These are phyloP conservation scores for Aurelia aurita DNA, from an alignment of 30 jellyfish, hydroid and myxozoan species.

Conservation along the genomic window DNA sequence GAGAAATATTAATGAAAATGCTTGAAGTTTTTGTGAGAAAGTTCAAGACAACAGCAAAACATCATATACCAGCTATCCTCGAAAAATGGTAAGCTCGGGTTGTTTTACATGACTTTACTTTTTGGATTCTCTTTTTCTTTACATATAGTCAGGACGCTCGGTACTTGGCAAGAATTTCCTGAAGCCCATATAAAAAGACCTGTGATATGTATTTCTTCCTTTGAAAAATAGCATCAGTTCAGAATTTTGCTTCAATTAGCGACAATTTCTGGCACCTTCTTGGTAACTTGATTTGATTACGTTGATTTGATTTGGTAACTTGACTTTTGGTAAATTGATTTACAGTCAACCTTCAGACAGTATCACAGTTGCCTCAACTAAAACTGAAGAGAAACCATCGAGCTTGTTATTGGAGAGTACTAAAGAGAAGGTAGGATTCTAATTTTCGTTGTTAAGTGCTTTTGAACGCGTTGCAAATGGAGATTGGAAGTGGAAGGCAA, in stretches of 20 bases:
- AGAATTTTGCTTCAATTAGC: too few relatives aligned
- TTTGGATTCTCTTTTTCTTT: too few relatives aligned
- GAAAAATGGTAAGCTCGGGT: slow-evolving; percentile 84
- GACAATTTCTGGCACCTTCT: too few relatives aligned
- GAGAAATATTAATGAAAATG: slow-evolving; percentile 96
- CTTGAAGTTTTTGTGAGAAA: slow-evolving; percentile 94
- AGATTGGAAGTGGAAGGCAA: too few relatives aligned
- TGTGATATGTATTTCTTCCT: too few relatives aligned
- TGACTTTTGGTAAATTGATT: background rate
- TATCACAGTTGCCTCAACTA: slow-evolving; percentile 13
- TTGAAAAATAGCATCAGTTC: too few relatives aligned
- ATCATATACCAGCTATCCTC: slow-evolving; percentile 92
- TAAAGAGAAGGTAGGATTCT: slow-evolving; percentile 26
- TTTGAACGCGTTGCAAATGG: too few relatives aligned
- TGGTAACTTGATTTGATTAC: too few relatives aligned
- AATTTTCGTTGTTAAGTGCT: background rate
- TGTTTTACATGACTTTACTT: background rate
- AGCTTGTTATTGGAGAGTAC: slow-evolving; percentile 28
- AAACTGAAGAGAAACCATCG: slow-evolving; percentile 28
- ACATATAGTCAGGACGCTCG: too few relatives aligned
- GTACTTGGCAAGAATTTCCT: too few relatives aligned
- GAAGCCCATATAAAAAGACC: too few relatives aligned
- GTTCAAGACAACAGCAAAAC: slow-evolving; percentile 94
- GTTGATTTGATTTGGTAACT: too few relatives aligned
- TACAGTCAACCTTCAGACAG: slow-evolving; percentile 58